Evolutionary conservation across 2,113 vertebrate genomes (phyloP).

Genomic region (Microtus ochrogaster): DNA sequence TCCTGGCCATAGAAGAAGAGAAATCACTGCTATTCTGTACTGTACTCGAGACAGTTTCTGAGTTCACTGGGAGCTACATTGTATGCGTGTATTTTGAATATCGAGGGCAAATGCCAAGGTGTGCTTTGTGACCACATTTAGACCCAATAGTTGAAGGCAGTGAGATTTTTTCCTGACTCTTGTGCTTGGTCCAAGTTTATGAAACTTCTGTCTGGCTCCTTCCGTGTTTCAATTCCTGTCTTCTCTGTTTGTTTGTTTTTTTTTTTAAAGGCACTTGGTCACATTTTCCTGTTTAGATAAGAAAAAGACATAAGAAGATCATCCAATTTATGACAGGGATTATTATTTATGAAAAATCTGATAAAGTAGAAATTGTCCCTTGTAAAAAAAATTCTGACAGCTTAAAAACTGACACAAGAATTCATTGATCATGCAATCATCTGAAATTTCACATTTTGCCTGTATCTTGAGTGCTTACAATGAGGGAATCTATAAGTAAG

Average conservation of each 20-base stretch:
- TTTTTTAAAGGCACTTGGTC: neutral
- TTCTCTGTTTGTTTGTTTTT: neutral
- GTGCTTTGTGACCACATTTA: neutral
- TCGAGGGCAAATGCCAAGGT: constrained; percentile 16
- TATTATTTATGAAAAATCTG: constrained; percentile 34
- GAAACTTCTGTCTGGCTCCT: neutral
- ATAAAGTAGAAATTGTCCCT: constrained; percentile 4
- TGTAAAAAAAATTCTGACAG: neutral
- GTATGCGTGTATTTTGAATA: neutral
- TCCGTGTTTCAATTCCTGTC: neutral
- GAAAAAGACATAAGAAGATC: neutral
- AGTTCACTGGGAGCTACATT: constrained; percentile 24
- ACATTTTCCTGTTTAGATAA: constrained; percentile 31
- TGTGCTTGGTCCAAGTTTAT: neutral
- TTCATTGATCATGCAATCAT: neutral
- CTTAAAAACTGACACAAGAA: constrained; percentile 22
- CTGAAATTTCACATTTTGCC: neutral
- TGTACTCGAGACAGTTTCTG: neutral
- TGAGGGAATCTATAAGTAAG: constrained; percentile 9
- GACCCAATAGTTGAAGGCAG: neutral
- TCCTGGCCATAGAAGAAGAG: neutral
- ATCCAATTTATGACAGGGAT: constrained; percentile 12
- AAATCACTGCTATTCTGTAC: neutral
- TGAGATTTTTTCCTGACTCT: neutral
- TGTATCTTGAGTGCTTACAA: neutral